Percentiles rank a stretch among this genome's conserved stretches.
These are phyloP conservation scores for Rhaphigaster nebulosa DNA, from an alignment of 2,888 invertebrate species.

Conservation along the genomic window DNA sequence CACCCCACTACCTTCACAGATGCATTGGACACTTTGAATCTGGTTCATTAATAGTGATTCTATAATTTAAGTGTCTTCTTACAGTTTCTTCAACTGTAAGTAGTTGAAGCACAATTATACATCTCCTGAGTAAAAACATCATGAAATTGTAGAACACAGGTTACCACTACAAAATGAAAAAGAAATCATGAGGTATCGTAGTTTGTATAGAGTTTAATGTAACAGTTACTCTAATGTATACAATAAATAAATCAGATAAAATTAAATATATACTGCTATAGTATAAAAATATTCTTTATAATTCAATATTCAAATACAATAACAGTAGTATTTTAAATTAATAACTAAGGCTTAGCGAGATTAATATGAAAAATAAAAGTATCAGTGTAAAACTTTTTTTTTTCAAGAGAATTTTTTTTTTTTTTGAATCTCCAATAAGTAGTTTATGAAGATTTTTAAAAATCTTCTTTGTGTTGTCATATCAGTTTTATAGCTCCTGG, in stretches of 20 bases:
- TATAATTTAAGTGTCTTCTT: not conserved
- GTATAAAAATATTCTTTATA: not conserved
- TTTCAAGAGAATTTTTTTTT: too few species aligned
- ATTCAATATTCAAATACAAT: not conserved
- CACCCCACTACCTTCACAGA: conserved; percentile 51
- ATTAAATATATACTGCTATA: not conserved
- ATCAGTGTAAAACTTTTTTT: too few species aligned
- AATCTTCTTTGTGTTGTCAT: too few species aligned
- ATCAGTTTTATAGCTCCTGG: too few species aligned
- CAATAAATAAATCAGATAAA: not conserved
- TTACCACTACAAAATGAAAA: not conserved
- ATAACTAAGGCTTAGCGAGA: too few species aligned
- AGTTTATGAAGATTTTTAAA: too few species aligned
- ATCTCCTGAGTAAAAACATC: not conserved
- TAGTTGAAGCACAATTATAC: not conserved
- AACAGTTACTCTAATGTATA: too few species aligned
- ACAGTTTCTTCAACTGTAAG: not conserved
- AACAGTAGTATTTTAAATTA: not conserved
- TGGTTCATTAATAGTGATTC: conserved; percentile 35
- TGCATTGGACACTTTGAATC: conserved; percentile 38
- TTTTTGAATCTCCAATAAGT: too few species aligned
- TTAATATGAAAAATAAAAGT: too few species aligned
- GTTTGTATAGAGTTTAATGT: not conserved
- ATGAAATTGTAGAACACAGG: not conserved
- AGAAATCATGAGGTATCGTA: not conserved